A percentile compares a stretch with the other conserved stretches of the same genome.
Evolutionary conservation across 2,113 vertebrate genomes (phyloP).

Genomic region (Cranoglanis bouderius): DNA sequence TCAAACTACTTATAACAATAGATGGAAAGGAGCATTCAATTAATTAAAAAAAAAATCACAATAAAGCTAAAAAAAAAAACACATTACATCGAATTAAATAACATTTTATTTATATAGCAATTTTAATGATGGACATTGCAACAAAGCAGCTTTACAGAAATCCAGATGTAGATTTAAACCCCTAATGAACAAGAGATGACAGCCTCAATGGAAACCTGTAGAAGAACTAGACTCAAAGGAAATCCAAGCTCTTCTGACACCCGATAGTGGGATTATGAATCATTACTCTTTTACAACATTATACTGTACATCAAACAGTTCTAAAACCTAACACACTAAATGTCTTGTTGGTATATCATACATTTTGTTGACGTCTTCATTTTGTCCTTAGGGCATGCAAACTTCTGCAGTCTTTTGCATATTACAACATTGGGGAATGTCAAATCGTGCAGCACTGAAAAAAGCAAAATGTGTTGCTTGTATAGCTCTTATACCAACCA

Average conservation of each 20-base stretch:
- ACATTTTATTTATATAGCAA: background rate
- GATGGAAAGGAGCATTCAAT: background rate
- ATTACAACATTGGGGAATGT: background rate
- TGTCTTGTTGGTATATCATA: background rate
- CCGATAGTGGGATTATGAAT: background rate
- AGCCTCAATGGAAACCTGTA: background rate
- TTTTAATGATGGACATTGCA: background rate
- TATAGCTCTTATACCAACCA: background rate
- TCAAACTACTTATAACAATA: background rate
- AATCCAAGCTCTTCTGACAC: background rate
- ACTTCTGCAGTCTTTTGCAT: background rate
- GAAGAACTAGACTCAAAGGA: background rate
- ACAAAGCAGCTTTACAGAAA: background rate
- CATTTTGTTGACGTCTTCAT: background rate
- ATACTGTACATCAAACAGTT: background rate
- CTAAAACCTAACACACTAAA: background rate
- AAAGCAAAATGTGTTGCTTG: background rate
- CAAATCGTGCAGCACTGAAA: background rate
- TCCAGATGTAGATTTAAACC: background rate
- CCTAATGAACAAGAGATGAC: background rate
- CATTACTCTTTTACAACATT: background rate
- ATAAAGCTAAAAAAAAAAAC: background rate
- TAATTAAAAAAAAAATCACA: background rate
- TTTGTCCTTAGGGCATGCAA: conserved; percentile 16
- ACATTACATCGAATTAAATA: background rate